Conservation (phyloP, 2,888 invertebrate genomes). For the Megastigmus dorsalis region DNA sequence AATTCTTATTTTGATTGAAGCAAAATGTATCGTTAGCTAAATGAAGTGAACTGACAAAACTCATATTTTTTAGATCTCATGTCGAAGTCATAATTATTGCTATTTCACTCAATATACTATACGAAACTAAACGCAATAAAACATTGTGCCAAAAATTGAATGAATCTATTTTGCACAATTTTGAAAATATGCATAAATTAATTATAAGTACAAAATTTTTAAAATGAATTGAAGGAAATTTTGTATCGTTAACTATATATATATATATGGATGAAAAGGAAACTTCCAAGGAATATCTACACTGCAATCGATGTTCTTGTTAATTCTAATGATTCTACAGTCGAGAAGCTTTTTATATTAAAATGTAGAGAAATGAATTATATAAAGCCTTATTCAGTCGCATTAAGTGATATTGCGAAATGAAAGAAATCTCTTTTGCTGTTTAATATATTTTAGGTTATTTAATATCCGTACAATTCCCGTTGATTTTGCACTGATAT, state of each 20-base stretch:
- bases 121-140: background rate
- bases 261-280: background rate
- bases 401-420: conserved; percentile 10
- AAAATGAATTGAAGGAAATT: background rate
- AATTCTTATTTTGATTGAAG: too few relatives aligned
- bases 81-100: conserved; percentile 3
- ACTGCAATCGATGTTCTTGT: background rate
- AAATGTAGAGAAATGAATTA: too few relatives aligned
- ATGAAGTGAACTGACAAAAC: background rate
- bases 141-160: conserved; percentile 4
- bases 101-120: conserved; percentile 5
- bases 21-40: background rate
- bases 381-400: background rate
- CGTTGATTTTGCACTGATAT: conserved; percentile 5
- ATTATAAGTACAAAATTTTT: conserved; percentile 23
- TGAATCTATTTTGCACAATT: background rate
- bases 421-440: background rate
- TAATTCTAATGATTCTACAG: background rate
- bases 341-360: background rate
- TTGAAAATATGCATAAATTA: background rate
- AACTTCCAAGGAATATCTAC: background rate
- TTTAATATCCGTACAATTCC: background rate
- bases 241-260: conserved; percentile 5
- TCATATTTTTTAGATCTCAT: conserved; percentile 20
- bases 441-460: background rate